Conservation (phyloP, 2,888 invertebrate genomes). For the Sminthurides aquaticus region DNA sequence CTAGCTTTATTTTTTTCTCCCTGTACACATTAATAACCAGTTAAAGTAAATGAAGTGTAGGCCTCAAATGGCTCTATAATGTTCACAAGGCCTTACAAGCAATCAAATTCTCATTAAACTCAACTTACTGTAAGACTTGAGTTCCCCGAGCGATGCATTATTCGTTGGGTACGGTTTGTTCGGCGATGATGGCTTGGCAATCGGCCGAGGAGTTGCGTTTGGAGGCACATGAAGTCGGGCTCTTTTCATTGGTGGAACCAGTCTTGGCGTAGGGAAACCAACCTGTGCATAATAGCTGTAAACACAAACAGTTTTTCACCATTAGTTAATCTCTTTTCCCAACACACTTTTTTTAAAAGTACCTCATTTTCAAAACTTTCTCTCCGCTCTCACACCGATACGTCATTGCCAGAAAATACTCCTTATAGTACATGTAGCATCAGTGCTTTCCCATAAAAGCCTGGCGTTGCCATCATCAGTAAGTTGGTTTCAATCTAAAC, state of each 20-base stretch:
- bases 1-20: not conserved
- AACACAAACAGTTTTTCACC: not conserved
- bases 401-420: no score
- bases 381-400: no score
- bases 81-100: not conserved
- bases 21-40: not conserved
- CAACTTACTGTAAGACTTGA: conserved; percentile 60
- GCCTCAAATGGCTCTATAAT: not conserved
- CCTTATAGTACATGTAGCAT: no score
- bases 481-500: no score
- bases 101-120: not conserved
- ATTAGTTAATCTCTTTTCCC: no score
- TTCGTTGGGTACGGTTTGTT: conserved; percentile 45
- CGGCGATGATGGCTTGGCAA: conserved; percentile 37
- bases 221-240: conserved; percentile 55
- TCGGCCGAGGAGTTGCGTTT: conserved; percentile 29
- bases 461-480: no score
- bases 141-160: conserved; percentile 52
- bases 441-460: no score
- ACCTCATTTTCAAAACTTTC: no score
- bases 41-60: not conserved
- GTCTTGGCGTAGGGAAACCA: conserved; percentile 52
- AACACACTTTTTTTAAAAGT: no score
- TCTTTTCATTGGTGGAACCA: conserved; percentile 57
- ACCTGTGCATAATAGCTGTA: conserved; percentile 59